Base-by-base conservation (phyloP, 37 sponge, comb jelly and placozoan genomes). In the Beroe forskalii region DNA sequence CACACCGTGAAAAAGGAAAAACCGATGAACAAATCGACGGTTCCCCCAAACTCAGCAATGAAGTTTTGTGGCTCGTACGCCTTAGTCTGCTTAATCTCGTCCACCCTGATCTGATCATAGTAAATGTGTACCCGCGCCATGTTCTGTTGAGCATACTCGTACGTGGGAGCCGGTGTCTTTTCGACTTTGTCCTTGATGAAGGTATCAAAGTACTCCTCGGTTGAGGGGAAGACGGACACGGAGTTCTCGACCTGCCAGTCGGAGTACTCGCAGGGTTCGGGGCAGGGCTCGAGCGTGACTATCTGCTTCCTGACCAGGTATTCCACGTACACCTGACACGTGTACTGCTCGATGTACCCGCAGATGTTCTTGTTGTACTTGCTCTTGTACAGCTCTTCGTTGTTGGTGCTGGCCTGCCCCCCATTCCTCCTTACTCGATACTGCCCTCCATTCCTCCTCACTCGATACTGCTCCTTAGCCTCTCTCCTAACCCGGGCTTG, bases 41-140 rank as follows among this genome's bases (percentile, higher is more conserved):
- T 80, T 38, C 86, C 86, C 27, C 86, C 86, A 80, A 80, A 80
- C 55, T 80, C 86, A 20, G 86, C 86, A 80, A 80, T 25, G 17
- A 80, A 40, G 55, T 80, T 80, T 44, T 80, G 86, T 2, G 55
- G 55, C 30, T 80, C 86, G 28, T 80, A 80, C 40, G 86, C 86
- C 22, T 80, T 80, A 2, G 44, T 44, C 40, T 80, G 86, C 55
- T 38, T 48, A 22, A 42, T 27, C 4, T 44, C 30, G 48, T 42
- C 40, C 22, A 44, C 86, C 27, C 42, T 80, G 2, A 80, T 4
- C 31, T 80, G 38, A 25, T 41, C 86, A 27, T 80, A 80, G 86
- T 80, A 80, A 19, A 80, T 80, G 28, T 80, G 86, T n/a, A 80
- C 30, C 27, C 86, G 1, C 4, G 86, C 86, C 86, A 80, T 41